A percentile compares a stretch with the other conserved stretches of the same genome.
phyloP scores from a whole-genome alignment of 2,113 vertebrate genomes.

The Ploceus nigricollis region DNA sequence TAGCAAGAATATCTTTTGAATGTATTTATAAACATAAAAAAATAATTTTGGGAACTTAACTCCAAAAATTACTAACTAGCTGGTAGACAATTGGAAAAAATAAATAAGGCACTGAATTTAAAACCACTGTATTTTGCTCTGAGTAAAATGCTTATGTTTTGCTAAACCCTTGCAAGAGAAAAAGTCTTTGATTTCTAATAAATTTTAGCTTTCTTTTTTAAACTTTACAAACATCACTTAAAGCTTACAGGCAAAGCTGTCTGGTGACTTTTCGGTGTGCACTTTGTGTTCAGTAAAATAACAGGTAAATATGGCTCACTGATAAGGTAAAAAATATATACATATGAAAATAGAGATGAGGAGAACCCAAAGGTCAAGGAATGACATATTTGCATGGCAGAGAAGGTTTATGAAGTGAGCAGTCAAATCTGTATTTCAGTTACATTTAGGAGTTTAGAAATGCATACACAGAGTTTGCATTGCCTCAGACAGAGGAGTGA shows the following conservation, averaged over 20 bases:
- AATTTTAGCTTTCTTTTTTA: neutral
- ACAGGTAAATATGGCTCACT: conserved; percentile 18
- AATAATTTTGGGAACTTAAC: neutral
- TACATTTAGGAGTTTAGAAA: conserved; percentile 42
- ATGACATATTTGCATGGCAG: neutral
- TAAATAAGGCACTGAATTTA: neutral
- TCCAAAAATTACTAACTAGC: neutral
- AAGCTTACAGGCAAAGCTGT: neutral
- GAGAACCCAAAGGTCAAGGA: neutral
- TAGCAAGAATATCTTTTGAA: neutral
- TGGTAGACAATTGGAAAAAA: neutral
- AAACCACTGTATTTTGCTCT: neutral
- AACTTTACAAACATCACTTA: neutral
- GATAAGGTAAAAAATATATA: conserved; percentile 12
- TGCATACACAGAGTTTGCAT: neutral
- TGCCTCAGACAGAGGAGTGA: neutral
- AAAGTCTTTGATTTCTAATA: neutral
- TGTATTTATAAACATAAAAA: neutral
- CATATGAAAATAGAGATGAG: neutral
- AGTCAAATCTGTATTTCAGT: conserved; percentile 55
- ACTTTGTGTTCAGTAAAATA: neutral
- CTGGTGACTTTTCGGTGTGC: neutral
- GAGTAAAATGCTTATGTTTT: neutral
- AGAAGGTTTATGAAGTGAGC: conserved; percentile 29
- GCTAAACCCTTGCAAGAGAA: neutral